Evolutionary conservation across 1,140 invertebrate species (phyloP).

Genomic region (Bacillus rossius): DNA sequence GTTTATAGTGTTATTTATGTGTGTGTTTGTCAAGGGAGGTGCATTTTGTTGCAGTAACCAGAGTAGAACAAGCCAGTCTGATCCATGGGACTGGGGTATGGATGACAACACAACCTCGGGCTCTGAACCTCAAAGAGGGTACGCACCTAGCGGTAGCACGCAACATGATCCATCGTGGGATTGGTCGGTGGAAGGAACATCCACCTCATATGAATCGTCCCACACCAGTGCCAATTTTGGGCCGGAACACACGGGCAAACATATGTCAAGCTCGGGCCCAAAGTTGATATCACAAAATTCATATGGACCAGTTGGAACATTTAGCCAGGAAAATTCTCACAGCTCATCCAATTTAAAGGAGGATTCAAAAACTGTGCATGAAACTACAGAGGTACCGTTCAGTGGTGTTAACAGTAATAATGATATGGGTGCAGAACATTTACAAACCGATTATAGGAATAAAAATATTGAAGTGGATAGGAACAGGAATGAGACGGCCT

Average conservation of each 20-base stretch:
- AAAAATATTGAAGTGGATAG: background rate
- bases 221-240: conserved; percentile 3
- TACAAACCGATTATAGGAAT: background rate
- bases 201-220: background rate
- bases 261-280: background rate
- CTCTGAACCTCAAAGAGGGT: background rate
- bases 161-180: conserved; percentile 17
- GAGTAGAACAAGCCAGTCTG: background rate
- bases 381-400: background rate
- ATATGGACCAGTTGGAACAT: background rate
- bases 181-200: conserved; percentile 8
- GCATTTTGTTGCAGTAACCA: too few species aligned
- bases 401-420: conserved; percentile 1
- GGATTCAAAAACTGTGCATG: background rate
- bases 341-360: background rate
- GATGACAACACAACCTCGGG: conserved; percentile 9
- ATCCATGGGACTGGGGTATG: conserved; percentile 24
- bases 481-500: background rate
- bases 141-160: background rate
- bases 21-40: too few species aligned
- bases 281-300: background rate
- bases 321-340: background rate
- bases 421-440: background rate
- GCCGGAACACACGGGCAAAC: background rate
- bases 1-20: too few species aligned